phyloP scores from a whole-genome alignment of 1,140 invertebrate species.

The Paraescarpia echinospica region DNA sequence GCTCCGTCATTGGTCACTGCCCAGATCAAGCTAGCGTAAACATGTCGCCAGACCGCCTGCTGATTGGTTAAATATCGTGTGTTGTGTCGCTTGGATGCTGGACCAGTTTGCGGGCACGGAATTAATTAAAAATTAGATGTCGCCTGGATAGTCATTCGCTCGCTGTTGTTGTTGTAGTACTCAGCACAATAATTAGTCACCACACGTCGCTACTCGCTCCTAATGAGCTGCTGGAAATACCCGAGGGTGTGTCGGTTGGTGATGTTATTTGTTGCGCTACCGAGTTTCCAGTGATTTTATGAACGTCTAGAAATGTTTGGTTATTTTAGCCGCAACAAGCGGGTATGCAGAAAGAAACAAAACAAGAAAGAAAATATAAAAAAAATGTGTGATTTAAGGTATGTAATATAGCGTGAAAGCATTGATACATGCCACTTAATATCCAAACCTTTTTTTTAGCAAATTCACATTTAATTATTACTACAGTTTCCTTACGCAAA shows the following conservation, averaged over 20 bases:
- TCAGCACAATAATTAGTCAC: neutral
- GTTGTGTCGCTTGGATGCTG: neutral
- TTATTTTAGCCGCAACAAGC: too few relatives aligned
- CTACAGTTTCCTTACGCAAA: slow-evolving; percentile 12
- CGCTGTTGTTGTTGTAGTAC: neutral
- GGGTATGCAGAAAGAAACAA: too few relatives aligned
- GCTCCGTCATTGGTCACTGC: neutral
- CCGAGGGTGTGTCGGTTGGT: neutral
- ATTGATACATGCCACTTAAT: too few relatives aligned
- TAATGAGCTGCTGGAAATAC: neutral
- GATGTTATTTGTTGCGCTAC: neutral
- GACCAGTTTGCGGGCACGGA: neutral
- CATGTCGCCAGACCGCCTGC: neutral
- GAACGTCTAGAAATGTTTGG: too few relatives aligned
- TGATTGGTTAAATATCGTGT: neutral
- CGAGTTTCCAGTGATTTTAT: too few relatives aligned
- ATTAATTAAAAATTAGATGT: neutral
- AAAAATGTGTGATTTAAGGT: too few relatives aligned
- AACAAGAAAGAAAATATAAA: too few relatives aligned
- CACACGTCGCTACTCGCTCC: neutral
- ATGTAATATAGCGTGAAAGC: too few relatives aligned
- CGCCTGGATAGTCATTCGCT: neutral
- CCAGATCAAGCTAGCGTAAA: neutral
- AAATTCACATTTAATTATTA: too few relatives aligned
- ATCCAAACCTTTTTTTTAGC: too few relatives aligned